Evolutionary conservation across 2,797 vertebrate species (phyloP).

Genomic region (Myotis pilosus): DNA sequence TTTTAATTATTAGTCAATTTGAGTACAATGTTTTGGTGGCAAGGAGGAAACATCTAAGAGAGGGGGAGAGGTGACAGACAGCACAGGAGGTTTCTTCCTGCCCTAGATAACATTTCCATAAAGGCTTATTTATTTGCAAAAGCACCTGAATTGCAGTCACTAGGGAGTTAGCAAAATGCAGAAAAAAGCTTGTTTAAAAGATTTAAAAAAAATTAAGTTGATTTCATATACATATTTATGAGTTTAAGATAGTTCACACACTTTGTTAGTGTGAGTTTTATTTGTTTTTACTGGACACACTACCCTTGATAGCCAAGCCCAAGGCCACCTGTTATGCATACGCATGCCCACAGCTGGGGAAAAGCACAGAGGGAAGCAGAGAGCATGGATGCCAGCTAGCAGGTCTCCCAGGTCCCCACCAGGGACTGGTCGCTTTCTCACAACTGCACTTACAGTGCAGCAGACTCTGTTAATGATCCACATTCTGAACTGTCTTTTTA

Average conservation of each 20-base stretch:
- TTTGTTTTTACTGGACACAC: neutral
- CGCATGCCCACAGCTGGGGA: neutral
- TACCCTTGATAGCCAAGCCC: neutral
- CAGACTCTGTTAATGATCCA: neutral
- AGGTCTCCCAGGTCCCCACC: neutral
- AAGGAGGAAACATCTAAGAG: neutral
- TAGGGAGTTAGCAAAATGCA: neutral
- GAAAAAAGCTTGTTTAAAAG: slow-evolving; percentile 9
- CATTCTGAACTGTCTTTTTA: neutral
- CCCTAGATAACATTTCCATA: neutral
- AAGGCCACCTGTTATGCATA: neutral
- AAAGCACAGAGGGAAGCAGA: neutral
- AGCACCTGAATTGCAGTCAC: neutral
- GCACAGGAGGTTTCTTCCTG: neutral
- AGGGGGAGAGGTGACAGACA: neutral
- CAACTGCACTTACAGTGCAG: neutral
- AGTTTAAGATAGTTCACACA: neutral
- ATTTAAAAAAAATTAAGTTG: neutral
- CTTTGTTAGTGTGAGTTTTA: neutral
- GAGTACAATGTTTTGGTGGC: neutral
- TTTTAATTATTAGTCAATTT: neutral
- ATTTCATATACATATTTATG: neutral
- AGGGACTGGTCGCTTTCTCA: neutral
- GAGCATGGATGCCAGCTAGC: neutral
- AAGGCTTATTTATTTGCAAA: neutral